A percentile compares a stretch with the other conserved stretches of the same genome.
These are phyloP conservation scores for Eubasilissa splendida DNA, from an alignment of 2,888 invertebrate species.

Conservation along the genomic window DNA sequence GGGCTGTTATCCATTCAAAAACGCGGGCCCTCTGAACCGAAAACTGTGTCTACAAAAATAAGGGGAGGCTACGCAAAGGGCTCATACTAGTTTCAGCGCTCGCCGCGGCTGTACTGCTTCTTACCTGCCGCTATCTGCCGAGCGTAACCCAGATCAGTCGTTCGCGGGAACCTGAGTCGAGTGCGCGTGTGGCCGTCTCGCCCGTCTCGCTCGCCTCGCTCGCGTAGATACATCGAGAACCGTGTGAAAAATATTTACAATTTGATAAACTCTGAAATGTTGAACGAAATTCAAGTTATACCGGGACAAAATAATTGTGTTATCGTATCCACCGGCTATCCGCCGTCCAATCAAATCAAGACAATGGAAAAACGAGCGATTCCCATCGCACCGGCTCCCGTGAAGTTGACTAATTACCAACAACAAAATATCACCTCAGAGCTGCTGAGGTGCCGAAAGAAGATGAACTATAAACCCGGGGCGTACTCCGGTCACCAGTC, in stretches of 20 bases:
- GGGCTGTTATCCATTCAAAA: slow-evolving; percentile 20
- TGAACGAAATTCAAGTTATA: slow-evolving; percentile 72
- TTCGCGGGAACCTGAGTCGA: slow-evolving; percentile 34
- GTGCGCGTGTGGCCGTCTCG: slow-evolving; percentile 17
- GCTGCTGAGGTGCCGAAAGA: slow-evolving; percentile 78
- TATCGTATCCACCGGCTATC: slow-evolving; percentile 73
- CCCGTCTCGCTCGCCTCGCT: neutral
- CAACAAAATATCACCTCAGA: slow-evolving; percentile 69
- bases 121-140: slow-evolving; percentile 7
- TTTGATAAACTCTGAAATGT: slow-evolving; percentile 63
- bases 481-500: slow-evolving; percentile 80
- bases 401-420: slow-evolving; percentile 66
- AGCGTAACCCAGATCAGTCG: slow-evolving; percentile 36
- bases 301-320: slow-evolving; percentile 76
- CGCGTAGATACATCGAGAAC: neutral
- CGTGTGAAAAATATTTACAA: slow-evolving; percentile 2
- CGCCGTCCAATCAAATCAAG: slow-evolving; percentile 67
- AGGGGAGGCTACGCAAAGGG: slow-evolving; percentile 57
- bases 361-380: slow-evolving; percentile 71
- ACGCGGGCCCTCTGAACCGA: slow-evolving; percentile 52
- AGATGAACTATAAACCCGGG: slow-evolving; percentile 80
- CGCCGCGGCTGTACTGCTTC: slow-evolving; percentile 41
- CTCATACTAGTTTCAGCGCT: slow-evolving; percentile 57
- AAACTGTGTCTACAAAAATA: slow-evolving; percentile 57
- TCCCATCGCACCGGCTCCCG: slow-evolving; percentile 75